These are phyloP conservation scores for Petrocephalus schoutedeni DNA, from an alignment of 2,797 vertebrate genomes.

Conservation along the genomic window DNA sequence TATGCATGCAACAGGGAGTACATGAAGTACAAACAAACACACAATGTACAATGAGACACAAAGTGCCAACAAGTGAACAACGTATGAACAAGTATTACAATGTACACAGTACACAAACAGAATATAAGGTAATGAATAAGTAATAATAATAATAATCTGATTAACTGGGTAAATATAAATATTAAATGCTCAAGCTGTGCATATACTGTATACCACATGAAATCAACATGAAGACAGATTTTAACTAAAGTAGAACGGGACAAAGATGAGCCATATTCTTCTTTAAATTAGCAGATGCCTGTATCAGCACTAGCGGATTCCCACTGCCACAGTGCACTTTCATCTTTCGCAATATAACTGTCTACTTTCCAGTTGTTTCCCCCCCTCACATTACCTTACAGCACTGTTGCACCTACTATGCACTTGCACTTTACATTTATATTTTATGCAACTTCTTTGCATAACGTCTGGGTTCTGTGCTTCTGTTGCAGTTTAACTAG, in stretches of 20 bases:
- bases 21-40: neutral
- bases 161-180: no score
- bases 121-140: neutral
- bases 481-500: neutral
- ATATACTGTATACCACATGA: neutral
- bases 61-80: neutral
- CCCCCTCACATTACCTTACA: neutral
- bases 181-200: neutral
- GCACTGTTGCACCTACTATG: neutral
- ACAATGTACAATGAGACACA: neutral
- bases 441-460: neutral
- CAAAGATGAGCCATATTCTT: neutral
- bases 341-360: neutral
- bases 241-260: neutral
- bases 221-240: neutral
- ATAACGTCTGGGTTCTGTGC: neutral
- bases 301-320: neutral
- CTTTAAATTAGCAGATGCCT: neutral
- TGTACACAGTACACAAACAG: neutral
- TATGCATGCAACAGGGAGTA: neutral
- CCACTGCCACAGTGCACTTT: neutral
- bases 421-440: neutral
- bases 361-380: neutral
- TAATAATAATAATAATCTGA: neutral
- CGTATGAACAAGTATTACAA: neutral